Base-by-base conservation (phyloP, 2,113 vertebrate species). In the Atractosteus spatula region DNA sequence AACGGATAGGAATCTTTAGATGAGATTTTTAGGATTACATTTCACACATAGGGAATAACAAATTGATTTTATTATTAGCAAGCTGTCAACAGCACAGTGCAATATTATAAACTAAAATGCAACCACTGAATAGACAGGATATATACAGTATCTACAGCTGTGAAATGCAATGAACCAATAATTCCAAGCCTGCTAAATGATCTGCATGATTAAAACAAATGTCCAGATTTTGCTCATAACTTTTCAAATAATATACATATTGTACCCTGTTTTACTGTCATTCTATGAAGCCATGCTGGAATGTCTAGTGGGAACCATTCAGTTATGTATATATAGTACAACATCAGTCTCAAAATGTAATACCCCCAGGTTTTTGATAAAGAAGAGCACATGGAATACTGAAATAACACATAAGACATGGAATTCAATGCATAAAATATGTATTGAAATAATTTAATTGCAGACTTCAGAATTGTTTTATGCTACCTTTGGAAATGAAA, bases 261-360 rank as follows among this genome's bases (percentile, higher is more conserved):
- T 74, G 70, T 66, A 67, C 41, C 66, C 42, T 69, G 73, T 79
- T 72, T 80, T 74, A 71, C 71, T 74, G 72, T 69, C 75, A 77
- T 74, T 78, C 70, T 67, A 55, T 54, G 72, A 71, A 77, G 81
- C 76, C 72, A 61, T 66, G 70, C n/a, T 5, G 14, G 69, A 71
- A 75, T 78, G 77, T 74, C 69, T 83, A 70, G 69, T 66, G 74
- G 72, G 76, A 73, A 12, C 62, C 71, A 84, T 85, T 29, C 80
- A 85, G 86, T 87, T 83, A 86, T 84, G 79, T 72, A 84, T 80
- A 77, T 41, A 29, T 29, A 10, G 47, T 51, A 51, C 47, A 7
- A 10, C 10, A 51, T 51, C 5, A 10, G 10, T 51, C 47, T 51
- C 47, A 51, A 10, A 51, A 51, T 51, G 5, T 51, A 51, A 5